These are phyloP conservation scores for Aleiodes leptofemur DNA, from an alignment of 2,888 invertebrate species.

Conservation along the genomic window DNA sequence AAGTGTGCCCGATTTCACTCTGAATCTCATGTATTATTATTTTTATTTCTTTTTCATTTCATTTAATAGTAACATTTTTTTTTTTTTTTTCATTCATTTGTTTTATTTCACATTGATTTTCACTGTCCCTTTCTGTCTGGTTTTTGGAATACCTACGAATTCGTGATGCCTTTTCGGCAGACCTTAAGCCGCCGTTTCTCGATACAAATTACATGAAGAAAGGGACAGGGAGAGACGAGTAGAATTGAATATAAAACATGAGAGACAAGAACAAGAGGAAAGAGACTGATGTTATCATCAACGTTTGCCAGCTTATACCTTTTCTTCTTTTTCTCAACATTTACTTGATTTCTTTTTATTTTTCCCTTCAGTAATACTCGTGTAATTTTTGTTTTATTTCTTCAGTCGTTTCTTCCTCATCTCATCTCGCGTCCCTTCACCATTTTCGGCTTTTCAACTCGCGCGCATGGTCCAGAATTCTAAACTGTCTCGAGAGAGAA, in stretches of 20 bases:
- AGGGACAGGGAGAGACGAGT: slow-evolving; percentile 61
- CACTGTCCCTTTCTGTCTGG: slow-evolving; percentile 56
- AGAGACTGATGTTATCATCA: slow-evolving; percentile 72
- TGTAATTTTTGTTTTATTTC: slow-evolving; percentile 51
- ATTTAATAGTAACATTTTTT: slow-evolving; percentile 12
- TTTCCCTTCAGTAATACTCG: slow-evolving; percentile 42
- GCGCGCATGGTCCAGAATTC: slow-evolving; percentile 52
- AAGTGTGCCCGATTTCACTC: slow-evolving; percentile 46
- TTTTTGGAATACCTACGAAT: slow-evolving; percentile 54
- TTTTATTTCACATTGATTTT: slow-evolving; percentile 57
- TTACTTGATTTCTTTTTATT: slow-evolving; percentile 38
- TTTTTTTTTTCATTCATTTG: slow-evolving; percentile 37
- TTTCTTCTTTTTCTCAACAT: slow-evolving; percentile 52
- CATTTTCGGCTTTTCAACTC: slow-evolving; percentile 48
- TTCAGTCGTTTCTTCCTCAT: slow-evolving; percentile 42
- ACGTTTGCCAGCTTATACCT: slow-evolving; percentile 57
- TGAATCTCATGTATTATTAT: slow-evolving; percentile 50
- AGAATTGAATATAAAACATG: slow-evolving; percentile 45
- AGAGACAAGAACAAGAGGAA: slow-evolving; percentile 50
- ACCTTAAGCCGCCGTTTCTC: slow-evolving; percentile 64
- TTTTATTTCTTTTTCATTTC: slow-evolving; percentile 23
- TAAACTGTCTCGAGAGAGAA: slow-evolving; percentile 40
- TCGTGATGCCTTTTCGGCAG: slow-evolving; percentile 56
- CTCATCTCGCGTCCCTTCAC: slow-evolving; percentile 43
- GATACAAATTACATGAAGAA: slow-evolving; percentile 74